phyloP scores from a whole-genome alignment of 2,113 vertebrate species.

The Riparia riparia region DNA sequence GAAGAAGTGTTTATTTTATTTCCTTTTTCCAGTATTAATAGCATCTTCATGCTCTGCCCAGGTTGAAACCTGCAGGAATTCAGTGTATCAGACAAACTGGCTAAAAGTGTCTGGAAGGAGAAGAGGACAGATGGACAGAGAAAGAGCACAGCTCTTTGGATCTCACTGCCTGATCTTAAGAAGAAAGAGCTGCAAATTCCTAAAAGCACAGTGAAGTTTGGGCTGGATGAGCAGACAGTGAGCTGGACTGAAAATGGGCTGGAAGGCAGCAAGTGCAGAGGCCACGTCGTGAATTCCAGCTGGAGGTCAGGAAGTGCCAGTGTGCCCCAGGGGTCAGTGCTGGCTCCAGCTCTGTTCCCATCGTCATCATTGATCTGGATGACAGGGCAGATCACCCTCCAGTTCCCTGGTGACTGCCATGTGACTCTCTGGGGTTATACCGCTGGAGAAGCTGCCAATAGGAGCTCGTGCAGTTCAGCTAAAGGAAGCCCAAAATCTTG shows the following conservation, averaged over 20 bases:
- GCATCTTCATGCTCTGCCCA: neutral
- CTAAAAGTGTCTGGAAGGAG: neutral
- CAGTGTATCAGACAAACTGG: neutral
- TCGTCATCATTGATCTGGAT: accelerated
- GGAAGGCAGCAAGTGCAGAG: accelerated
- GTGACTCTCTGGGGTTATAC: neutral
- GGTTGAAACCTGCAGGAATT: neutral
- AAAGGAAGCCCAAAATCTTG: neutral
- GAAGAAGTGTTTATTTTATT: neutral
- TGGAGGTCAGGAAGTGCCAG: neutral
- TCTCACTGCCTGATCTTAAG: neutral
- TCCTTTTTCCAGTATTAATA: neutral
- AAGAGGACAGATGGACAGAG: neutral
- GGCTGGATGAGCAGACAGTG: neutral
- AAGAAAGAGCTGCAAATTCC: neutral
- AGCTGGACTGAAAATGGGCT: neutral
- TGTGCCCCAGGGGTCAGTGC: neutral
- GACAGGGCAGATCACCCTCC: neutral
- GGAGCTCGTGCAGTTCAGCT: neutral
- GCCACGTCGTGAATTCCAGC: neutral
- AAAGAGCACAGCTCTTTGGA: neutral
- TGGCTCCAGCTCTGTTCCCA: neutral
- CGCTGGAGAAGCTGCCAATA: neutral
- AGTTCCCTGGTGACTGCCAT: accelerated
- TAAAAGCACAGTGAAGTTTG: neutral